phyloP scores from a whole-genome alignment of 1,140 invertebrate genomes.

The Magallana gigas region DNA sequence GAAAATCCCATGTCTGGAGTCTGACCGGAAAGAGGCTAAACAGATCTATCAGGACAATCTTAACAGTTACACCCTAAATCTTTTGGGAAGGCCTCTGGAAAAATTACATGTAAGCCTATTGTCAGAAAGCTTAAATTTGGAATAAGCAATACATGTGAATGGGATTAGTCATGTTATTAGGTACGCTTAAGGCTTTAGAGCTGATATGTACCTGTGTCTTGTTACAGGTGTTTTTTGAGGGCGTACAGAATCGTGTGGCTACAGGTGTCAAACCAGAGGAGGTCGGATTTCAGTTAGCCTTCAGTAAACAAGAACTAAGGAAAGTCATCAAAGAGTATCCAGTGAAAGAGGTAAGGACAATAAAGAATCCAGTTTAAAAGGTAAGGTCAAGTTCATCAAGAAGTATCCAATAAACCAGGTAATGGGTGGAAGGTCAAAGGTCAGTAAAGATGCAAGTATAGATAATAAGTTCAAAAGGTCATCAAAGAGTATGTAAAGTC shows the following conservation, averaged over 20 bases:
- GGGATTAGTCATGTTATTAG: no score
- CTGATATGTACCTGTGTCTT: no score
- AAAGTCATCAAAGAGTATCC: conserved; percentile 98
- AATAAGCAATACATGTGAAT: no score
- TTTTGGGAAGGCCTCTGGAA: conserved; percentile 96
- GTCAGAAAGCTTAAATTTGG: no score
- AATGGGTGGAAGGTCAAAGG: no score
- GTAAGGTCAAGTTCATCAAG: no score
- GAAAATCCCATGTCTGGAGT: conserved; percentile 94
- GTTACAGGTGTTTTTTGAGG: conserved; percentile 93
- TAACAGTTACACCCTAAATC: conserved; percentile 93
- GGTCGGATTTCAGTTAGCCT: conserved; percentile 98
- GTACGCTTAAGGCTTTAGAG: no score
- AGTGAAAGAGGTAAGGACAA: conserved; percentile 85
- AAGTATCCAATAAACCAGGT: no score
- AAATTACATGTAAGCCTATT: conserved; percentile 90
- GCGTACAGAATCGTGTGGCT: conserved; percentile 92
- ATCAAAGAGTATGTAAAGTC: no score
- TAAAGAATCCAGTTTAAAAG: no score
- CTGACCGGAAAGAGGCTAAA: conserved; percentile 94
- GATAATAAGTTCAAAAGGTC: no score
- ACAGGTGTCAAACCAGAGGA: conserved; percentile 97
- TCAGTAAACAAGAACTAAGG: conserved; percentile 96
- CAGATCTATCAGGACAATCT: conserved; percentile 94
- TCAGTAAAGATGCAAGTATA: no score